Base-by-base conservation (phyloP, 2,113 vertebrate species). In the Ahaetulla prasina region DNA sequence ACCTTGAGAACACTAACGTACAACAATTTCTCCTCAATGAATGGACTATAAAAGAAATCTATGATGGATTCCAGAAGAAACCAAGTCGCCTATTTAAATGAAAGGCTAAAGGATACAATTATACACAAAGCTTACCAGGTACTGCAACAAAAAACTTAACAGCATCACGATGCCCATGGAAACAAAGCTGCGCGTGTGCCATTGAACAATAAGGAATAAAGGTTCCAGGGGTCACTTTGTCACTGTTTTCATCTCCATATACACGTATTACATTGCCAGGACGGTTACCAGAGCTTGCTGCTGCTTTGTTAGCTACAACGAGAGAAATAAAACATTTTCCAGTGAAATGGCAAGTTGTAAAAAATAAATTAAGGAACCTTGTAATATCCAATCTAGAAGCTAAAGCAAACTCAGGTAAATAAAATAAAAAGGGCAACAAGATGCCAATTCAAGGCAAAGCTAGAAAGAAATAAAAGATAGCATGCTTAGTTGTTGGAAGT, bases 71-170 rank as follows among this genome's bases (percentile, higher is more conserved):
- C 54, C 55, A 63, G 54, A 50, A 50, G 52, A 84, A 84, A 74
- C 39, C 43, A 57, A 57, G 14, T 35, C 18, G 23, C 4, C 50
- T 45, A 22, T 8, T 18, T 35, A 68, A 63, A 43, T 25, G 63
- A 49, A 68, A 91, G 39, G 53, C 8, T 25, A 27, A 45, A 12
- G 11, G 27, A 25, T 30, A 50, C 22, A 85, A 0, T 0, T 54
- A 2, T 52, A 54, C 0, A 89, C 68, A 90, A 94, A 39, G 49
- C 96, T 96, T 94, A 99, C 99, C 99, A 97, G 99, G 99, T 88
- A 99, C 99, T 12, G 99, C 98, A 0, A 99, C 98, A 95, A 99
- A 99, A 98, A 99, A 99, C 93, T 99, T 99, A 16, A 99, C 99
- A 4, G 99, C 99, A 57, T 99, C 99, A 10, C 99, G 96, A 97